Percentiles rank a stretch among this genome's conserved stretches.
phyloP scores from a whole-genome alignment of 2,113 vertebrate species.

The Callionymus lyra region DNA sequence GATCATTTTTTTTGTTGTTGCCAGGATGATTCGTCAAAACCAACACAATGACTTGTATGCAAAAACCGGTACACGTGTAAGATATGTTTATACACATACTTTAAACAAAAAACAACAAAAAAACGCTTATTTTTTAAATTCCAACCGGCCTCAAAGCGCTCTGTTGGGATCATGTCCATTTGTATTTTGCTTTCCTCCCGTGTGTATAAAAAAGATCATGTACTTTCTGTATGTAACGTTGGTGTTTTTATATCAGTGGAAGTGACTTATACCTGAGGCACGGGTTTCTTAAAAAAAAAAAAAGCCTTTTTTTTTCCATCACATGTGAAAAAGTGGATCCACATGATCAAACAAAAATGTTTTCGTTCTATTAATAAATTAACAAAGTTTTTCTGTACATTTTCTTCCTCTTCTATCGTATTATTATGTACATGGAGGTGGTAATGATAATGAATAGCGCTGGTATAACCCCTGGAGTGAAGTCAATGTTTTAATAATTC shows the following conservation, averaged over 20 bases:
- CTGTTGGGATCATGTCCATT: conserved; percentile 65
- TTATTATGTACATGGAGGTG: conserved; percentile 23
- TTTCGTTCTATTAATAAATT: conserved; percentile 72
- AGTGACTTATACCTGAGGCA: conserved; percentile 62
- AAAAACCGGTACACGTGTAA: conserved; percentile 78
- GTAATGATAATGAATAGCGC: conserved; percentile 12
- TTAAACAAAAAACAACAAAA: too few species aligned
- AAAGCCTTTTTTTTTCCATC: conserved; percentile 54
- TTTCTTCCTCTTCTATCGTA: conserved; percentile 18
- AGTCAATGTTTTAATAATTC: conserved; percentile 49
- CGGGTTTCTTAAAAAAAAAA: conserved; percentile 49
- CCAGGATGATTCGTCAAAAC: conserved; percentile 13
- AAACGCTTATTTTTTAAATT: conserved; percentile 88
- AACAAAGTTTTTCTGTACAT: conserved; percentile 60
- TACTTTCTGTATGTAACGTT: conserved; percentile 74
- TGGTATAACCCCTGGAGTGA: conserved; percentile 11
- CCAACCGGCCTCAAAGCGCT: conserved; percentile 80
- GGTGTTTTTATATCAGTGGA: conserved; percentile 80
- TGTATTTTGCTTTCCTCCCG: conserved; percentile 74
- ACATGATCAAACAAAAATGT: conserved; percentile 61
- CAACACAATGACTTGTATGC: conserved; percentile 21
- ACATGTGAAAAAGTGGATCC: conserved; percentile 70
- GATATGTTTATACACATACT: conserved; percentile 87
- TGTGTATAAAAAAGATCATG: conserved; percentile 82
- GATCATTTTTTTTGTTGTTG: conserved; percentile 30